phyloP scores from a whole-genome alignment of 1,140 invertebrate species.

The Bacillus rossius region DNA sequence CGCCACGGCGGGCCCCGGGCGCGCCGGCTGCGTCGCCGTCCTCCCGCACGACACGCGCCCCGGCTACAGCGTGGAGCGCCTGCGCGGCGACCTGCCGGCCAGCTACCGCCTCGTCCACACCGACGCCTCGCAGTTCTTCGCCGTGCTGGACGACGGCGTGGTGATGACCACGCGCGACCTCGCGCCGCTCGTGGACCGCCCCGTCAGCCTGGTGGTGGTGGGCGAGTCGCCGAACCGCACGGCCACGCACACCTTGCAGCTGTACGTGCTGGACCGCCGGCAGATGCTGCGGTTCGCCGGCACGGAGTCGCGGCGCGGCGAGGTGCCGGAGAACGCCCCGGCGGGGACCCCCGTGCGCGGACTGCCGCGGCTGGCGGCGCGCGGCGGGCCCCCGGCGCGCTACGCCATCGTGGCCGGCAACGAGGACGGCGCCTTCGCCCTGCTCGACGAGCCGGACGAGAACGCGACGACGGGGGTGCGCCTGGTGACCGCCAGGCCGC shows the following conservation, averaged over 20 bases:
- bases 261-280: constrained; percentile 74
- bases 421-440: constrained; percentile 59
- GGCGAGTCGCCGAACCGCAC: constrained; percentile 74
- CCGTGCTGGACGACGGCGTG: constrained; percentile 79
- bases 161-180: constrained; percentile 86
- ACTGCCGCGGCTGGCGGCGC: constrained; percentile 57
- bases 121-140: constrained; percentile 75
- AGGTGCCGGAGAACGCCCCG: constrained; percentile 66
- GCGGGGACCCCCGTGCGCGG: constrained; percentile 60
- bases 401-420: constrained; percentile 73
- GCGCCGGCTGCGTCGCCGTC: constrained; percentile 32
- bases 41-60: constrained; percentile 72
- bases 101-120: constrained; percentile 66
- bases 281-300: constrained; percentile 73
- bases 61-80: constrained; percentile 75
- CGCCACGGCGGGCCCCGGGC: background rate
- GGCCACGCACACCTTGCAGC: constrained; percentile 68
- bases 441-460: constrained; percentile 49
- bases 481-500: constrained; percentile 60
- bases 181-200: constrained; percentile 68
- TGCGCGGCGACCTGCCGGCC: constrained; percentile 45
- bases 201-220: constrained; percentile 71
- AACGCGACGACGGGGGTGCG: constrained; percentile 45
- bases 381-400: constrained; percentile 52
- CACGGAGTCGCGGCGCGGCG: constrained; percentile 53